Base-by-base conservation (phyloP, 2,113 vertebrate species). In the Anarhynchus alexandrinus region DNA sequence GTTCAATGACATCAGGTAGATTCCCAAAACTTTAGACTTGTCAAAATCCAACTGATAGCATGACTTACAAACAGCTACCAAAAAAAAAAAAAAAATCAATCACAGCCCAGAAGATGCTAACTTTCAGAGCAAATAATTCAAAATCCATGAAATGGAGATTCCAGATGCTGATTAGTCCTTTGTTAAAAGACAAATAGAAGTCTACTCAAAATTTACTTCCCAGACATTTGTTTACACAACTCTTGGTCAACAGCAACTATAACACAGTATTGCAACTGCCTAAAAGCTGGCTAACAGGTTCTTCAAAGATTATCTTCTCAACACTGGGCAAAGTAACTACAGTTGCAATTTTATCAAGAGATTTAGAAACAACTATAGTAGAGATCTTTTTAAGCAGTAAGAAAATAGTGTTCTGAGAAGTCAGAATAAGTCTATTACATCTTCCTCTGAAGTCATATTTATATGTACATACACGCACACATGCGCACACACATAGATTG, bases 391-490 rank as follows among this genome's bases (percentile, higher is more conserved):
- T 64, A 82, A 79, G 26, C 23, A 87, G 12, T 25, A 69, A 32
- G 29, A 11, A 82, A 43, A 55, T 3, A 29, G 2, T 36, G 82
- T 84, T 71, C 34, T 82, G 69, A 70, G 15, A 65, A 90, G 30
- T 40, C 17, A 49, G 34, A 55, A 4, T 61, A 67, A 69, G n/a
- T 23, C 6, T 69, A 9, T 27, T 20, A 15, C 4, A 17, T 18
- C 2, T 4, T 76, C 17, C 34, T 74, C 51, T 78, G 25, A 73
- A 80, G 12, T 67, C 19, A 10, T 54, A 62, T 62, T 58, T 42
- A 18, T 25, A 32, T 15, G 71, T 5, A 15, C 10, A 22, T 21
- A 12, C 1, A 3, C 0, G 2, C 11, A 27, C 32, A 36, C 25
- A 40, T 12, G 12, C 2, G 8, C 29, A 30, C 16, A 64, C 20